Percentiles rank a stretch among this genome's conserved stretches.
Conservation (phyloP, 2,797 vertebrate genomes). For the Monodelphis domestica region DNA sequence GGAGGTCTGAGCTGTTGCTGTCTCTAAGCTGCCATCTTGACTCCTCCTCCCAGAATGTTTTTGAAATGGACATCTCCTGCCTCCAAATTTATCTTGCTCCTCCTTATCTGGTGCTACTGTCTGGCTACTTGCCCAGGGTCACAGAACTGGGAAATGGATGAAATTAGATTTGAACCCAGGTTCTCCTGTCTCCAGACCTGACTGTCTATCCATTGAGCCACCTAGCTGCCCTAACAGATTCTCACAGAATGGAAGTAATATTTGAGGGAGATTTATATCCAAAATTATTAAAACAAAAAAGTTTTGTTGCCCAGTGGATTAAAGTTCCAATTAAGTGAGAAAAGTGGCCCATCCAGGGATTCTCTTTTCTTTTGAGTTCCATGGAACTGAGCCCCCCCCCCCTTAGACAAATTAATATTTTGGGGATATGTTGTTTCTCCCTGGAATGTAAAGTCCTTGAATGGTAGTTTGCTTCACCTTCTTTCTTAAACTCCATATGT, state of each 20-base stretch:
- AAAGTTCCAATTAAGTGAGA: neutral
- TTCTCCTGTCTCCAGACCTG: no score
- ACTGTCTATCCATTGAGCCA: no score
- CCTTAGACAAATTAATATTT: neutral
- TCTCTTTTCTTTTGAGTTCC: neutral
- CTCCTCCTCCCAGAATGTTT: no score
- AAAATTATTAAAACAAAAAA: neutral
- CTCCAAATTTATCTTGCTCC: neutral
- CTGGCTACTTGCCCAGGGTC: neutral
- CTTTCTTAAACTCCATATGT: neutral
- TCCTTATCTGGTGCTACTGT: neutral
- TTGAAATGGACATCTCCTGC: neutral
- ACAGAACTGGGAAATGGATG: no score
- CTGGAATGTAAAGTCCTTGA: neutral
- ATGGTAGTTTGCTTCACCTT: neutral
- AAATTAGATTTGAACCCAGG: no score
- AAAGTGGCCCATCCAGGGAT: neutral
- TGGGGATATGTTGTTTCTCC: neutral
- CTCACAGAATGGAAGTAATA: neutral
- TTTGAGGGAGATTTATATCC: neutral
- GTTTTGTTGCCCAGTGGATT: neutral
- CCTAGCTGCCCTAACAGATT: no score
- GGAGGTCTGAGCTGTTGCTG: no score
- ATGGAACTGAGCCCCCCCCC: neutral
- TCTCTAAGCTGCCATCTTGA: no score